Evolutionary conservation across 2,797 vertebrate species (phyloP).

Genomic region (Megalops cyprinoides): DNA sequence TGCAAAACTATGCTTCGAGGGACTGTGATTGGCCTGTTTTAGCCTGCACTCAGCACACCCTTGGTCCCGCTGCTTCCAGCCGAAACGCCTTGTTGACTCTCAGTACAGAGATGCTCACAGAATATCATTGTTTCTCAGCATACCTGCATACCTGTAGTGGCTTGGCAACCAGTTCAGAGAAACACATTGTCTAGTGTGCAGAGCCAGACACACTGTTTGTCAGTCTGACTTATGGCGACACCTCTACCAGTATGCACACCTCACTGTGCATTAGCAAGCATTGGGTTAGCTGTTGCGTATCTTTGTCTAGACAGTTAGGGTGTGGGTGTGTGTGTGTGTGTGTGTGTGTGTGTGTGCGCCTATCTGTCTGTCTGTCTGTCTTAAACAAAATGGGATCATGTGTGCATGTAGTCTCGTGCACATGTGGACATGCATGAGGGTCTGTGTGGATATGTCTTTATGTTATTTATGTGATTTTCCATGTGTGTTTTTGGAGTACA

Average conservation of each 20-base stretch:
- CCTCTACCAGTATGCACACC: neutral
- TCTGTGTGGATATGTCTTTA: neutral
- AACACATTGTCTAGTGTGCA: slow-evolving; percentile 68
- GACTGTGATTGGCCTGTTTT: neutral
- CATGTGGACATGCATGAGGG: neutral
- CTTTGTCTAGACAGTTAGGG: neutral
- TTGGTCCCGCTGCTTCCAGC: slow-evolving; percentile 14
- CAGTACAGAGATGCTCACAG: slow-evolving; percentile 60
- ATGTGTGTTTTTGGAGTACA: neutral
- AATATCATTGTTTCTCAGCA: slow-evolving; percentile 71
- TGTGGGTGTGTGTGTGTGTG: slow-evolving; percentile 17
- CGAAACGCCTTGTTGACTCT: slow-evolving; percentile 66
- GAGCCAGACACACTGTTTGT: slow-evolving; percentile 49
- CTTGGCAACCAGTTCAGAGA: slow-evolving; percentile 62
- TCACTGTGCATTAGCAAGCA: neutral
- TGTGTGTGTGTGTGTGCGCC: no score
- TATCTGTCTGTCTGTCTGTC: no score
- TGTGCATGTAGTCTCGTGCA: neutral
- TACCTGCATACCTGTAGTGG: slow-evolving; percentile 65
- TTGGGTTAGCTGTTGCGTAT: neutral
- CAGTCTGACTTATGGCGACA: neutral
- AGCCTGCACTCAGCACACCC: slow-evolving; percentile 13
- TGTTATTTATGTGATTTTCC: neutral
- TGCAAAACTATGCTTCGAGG: neutral
- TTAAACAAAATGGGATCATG: neutral